phyloP scores from a whole-genome alignment of 2,113 vertebrate species.

The Murina feae region DNA sequence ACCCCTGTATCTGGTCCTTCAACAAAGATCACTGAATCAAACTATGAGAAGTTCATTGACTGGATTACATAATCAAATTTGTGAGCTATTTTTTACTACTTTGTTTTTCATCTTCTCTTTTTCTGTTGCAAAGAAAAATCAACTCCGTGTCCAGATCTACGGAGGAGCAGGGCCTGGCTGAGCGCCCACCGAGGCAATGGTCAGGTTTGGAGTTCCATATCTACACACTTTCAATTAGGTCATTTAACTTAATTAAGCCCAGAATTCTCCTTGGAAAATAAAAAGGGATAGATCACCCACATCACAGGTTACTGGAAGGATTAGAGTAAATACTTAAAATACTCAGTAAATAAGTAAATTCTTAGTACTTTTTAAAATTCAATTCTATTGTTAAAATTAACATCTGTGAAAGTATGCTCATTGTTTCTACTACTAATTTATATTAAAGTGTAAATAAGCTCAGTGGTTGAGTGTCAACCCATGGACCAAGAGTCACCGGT shows the following conservation, averaged over 20 bases:
- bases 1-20: neutral
- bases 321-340: neutral
- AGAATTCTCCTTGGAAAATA: neutral
- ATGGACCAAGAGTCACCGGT: no score
- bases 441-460: neutral
- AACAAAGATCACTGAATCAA: neutral
- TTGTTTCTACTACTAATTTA: neutral
- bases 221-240: neutral
- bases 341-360: neutral
- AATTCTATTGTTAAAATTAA: neutral
- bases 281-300: neutral
- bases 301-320: neutral
- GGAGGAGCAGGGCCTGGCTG: neutral
- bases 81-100: neutral
- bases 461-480: no score
- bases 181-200: no score
- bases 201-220: neutral
- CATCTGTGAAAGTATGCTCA: neutral
- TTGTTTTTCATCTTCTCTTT: neutral
- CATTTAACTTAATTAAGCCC: neutral
- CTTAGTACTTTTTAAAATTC: neutral
- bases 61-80: neutral
- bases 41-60: neutral
- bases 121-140: neutral
- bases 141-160: neutral